Base-by-base conservation (phyloP, 2,797 vertebrate genomes). In the Poecilia wingei region DNA sequence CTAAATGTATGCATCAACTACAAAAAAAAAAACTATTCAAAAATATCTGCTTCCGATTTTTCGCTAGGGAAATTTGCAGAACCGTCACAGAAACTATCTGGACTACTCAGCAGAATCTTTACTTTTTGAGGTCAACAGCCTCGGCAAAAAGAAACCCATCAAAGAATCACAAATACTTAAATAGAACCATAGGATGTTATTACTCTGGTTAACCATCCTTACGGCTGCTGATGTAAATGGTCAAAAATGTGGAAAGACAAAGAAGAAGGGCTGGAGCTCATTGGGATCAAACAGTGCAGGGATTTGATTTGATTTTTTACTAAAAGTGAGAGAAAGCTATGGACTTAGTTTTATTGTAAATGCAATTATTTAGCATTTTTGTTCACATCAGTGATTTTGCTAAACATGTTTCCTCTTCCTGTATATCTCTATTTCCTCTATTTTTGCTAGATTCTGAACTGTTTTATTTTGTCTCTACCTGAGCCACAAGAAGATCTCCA, bases 101-200 rank as follows among this genome's bases (percentile, higher is more conserved):
- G 73, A 85, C 77, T 82, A 78, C 78, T 90, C 82, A 89, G 82
- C 80, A 85, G 31, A 85, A 87, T 78, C 69, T 85, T 81, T 43
- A 36, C 22, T 82, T 91, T 80, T 86, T 45, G 22, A 78, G 76
- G 72, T 41, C 61, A 82, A 75, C 59, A 22, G 78, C 75, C 74
- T 70, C 43, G 20, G 4, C 69, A 84, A 70, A 41, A 70, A 70
- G 46, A 87, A 86, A 74, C 77, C 77, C 79, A 84, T 84, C 77
- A 82, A 75, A 81, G 78, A 74, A 75, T 87, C 80, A 61, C 87
- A 88, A 79, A 75, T 84, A 84, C 86, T 90, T 84, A 82, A 91
- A 89, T 77, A 61, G 86, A 85, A 86, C 87, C 77, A 74, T 78
- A 87, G 86, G 86, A 83, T 80, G 80, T 86, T 82, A 87, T 86